Conservation (phyloP, 2,888 invertebrate genomes). For the Caenorhabditis afra region DNA sequence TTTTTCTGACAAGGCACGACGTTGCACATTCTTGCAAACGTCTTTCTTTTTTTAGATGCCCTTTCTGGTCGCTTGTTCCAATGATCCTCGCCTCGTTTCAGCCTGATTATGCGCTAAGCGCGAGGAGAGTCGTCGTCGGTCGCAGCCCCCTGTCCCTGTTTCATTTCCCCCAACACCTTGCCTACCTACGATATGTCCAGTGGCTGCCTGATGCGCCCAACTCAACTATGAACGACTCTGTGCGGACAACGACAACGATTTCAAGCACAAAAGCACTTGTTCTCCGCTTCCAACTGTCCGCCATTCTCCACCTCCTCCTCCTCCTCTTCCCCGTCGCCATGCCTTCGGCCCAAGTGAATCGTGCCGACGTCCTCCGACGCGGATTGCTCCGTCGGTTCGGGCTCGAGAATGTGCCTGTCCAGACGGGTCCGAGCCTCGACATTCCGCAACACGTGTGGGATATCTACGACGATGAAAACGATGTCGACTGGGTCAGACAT, state of each 20-base stretch:
- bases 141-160: slow-evolving; percentile 35
- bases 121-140: slow-evolving; percentile 52
- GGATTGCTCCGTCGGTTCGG: slow-evolving; percentile 63
- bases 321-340: slow-evolving; percentile 43
- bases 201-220: slow-evolving; percentile 61
- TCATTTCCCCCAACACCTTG: slow-evolving; percentile 17
- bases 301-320: slow-evolving; percentile 52
- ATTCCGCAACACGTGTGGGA: slow-evolving; percentile 76
- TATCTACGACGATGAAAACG: slow-evolving; percentile 69
- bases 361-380: slow-evolving; percentile 28
- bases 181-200: slow-evolving; percentile 55
- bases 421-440: slow-evolving; percentile 50
- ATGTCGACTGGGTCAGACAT: slow-evolving; percentile 71
- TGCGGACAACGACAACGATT: slow-evolving; percentile 60
- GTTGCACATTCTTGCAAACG: slow-evolving; percentile 25
- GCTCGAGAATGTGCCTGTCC: slow-evolving; percentile 59
- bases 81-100: slow-evolving; percentile 24
- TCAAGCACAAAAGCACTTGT: slow-evolving; percentile 54
- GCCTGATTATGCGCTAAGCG: slow-evolving; percentile 60
- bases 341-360: slow-evolving; percentile 15
- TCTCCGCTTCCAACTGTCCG: slow-evolving; percentile 55
- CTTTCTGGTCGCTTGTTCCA: slow-evolving; percentile 15
- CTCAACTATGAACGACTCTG: slow-evolving; percentile 63
- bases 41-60: slow-evolving; percentile 7
- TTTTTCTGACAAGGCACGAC: background rate